Evolutionary conservation across 2,797 vertebrate species (phyloP), one percentile per base, ranked within the genome.

Genomic region (Alca torda): DNA sequence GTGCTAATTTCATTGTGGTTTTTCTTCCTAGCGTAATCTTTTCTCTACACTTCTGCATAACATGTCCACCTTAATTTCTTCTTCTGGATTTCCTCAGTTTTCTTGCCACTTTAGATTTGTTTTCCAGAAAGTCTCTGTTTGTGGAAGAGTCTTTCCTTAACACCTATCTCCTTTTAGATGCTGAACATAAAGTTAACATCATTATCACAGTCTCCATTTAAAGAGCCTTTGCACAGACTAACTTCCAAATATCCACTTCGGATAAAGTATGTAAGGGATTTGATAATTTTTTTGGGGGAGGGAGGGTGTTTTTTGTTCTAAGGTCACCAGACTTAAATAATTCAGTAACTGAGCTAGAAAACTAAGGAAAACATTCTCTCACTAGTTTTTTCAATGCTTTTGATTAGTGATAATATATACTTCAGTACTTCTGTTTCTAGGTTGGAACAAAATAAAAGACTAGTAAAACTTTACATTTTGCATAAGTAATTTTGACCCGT

Each of bases 261-360:
- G 64, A 39, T 18, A 24, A 59, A 63, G 1, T 30, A 23, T 39
- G 2, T 28, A 57, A 41, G 15, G 5, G 24, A 76, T 64, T 56
- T 60, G 17, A 23, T 57, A 13, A 8, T 31, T 35, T 50, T 28
- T 31, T 41, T 13, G 0, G 0, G 2, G 3, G 15, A 60, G 11
- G 5, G 0, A 5, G 20, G 4, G 3, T 14, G 6, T 83, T 69
- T 88, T 69, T 41, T 56, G 2, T 63, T 84, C 69, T 68, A 72
- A 68, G n/a, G 5, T 72, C 25, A 35, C 11, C 9, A 80, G 37
- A 33, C 3, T 1, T 43, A n/a, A 41, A 6, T 67, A 60, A 65
- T 51, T 65, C 54, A 80, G 11, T n/a, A 65, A 69, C 4, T 18
- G 46, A 69, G 4, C 19, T 65, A 60, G 81, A 74, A 86, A 77